phyloP scores from a whole-genome alignment of 2,113 vertebrate species.

The Macheiramphus alcinus region DNA sequence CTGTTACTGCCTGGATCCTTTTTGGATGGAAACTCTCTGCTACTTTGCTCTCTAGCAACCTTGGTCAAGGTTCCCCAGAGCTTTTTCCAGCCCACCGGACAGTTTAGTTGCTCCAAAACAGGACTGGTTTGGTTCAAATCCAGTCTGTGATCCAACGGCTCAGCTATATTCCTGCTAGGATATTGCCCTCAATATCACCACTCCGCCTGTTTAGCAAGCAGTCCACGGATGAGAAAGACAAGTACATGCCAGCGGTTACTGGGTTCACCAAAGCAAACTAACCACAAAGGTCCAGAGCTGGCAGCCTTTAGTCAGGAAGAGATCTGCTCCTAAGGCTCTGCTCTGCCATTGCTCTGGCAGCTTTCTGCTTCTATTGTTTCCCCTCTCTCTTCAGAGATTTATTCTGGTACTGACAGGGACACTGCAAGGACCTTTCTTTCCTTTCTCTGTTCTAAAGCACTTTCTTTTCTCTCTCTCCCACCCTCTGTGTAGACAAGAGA shows the following conservation, averaged over 20 bases:
- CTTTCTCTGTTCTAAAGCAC: background rate
- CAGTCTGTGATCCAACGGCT: background rate
- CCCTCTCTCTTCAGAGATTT: background rate
- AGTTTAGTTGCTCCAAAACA: slow-evolving; percentile 31
- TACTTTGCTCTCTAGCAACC: slow-evolving; percentile 52
- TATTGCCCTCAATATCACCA: slow-evolving; percentile 11
- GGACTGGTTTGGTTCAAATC: background rate
- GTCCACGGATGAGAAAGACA: background rate
- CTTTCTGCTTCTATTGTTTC: background rate
- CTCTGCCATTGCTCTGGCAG: background rate
- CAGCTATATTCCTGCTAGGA: background rate
- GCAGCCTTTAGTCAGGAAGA: background rate
- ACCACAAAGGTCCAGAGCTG: slow-evolving; percentile 15
- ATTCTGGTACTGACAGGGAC: background rate
- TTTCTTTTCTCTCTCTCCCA: background rate
- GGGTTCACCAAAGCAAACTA: slow-evolving; percentile 20
- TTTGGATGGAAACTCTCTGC: slow-evolving; percentile 42
- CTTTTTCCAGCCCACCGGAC: slow-evolving; percentile 34
- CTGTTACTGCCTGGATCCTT: slow-evolving; percentile 59
- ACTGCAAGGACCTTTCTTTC: background rate
- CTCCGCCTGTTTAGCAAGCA: background rate
- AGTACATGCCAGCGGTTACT: background rate
- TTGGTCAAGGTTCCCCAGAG: slow-evolving; percentile 39
- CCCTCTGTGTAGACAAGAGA: background rate
- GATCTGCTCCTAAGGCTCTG: background rate